These are phyloP conservation scores for Cassiopea andromeda DNA, from an alignment of 30 jellyfish, hydroid and myxozoan species.

Conservation along the genomic window DNA sequence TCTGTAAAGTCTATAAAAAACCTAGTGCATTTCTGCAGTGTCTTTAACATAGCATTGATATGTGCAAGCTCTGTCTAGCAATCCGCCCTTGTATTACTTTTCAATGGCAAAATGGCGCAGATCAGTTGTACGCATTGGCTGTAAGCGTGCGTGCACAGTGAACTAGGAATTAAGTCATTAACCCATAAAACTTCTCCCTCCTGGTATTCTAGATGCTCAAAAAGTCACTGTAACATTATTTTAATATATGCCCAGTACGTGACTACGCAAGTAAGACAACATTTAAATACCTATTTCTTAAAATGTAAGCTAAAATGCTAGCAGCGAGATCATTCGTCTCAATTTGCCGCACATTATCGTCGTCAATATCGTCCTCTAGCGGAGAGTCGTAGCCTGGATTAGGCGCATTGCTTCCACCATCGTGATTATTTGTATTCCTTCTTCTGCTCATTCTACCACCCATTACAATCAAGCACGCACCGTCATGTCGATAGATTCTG, in stretches of 20 bases:
- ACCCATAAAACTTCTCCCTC: too few relatives aligned
- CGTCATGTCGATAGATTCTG: background rate
- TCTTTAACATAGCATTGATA: background rate
- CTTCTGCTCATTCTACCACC: conserved; percentile 74
- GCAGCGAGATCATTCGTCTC: conserved; percentile 65
- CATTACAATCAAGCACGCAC: conserved; percentile 28
- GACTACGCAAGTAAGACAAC: too few relatives aligned
- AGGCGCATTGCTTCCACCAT: conserved; percentile 22
- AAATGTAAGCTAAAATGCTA: conserved; percentile 53
- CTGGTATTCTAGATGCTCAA: too few relatives aligned
- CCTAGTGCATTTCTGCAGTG: background rate
- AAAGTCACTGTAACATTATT: too few relatives aligned
- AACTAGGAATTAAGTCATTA: too few relatives aligned
- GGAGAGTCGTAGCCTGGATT: conserved; percentile 32
- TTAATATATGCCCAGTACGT: too few relatives aligned
- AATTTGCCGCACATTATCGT: background rate
- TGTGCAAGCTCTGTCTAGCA: too few relatives aligned
- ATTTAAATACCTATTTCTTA: conserved; percentile 53
- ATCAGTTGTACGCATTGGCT: too few relatives aligned
- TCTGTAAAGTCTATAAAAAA: too few relatives aligned
- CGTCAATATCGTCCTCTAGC: conserved; percentile 20
- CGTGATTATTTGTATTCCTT: conserved; percentile 21
- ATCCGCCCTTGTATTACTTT: too few relatives aligned
- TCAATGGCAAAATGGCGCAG: too few relatives aligned
- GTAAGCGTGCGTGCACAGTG: too few relatives aligned